Conservation (phyloP, 2,888 invertebrate species). For the Tanytarsus gracilentus region DNA sequence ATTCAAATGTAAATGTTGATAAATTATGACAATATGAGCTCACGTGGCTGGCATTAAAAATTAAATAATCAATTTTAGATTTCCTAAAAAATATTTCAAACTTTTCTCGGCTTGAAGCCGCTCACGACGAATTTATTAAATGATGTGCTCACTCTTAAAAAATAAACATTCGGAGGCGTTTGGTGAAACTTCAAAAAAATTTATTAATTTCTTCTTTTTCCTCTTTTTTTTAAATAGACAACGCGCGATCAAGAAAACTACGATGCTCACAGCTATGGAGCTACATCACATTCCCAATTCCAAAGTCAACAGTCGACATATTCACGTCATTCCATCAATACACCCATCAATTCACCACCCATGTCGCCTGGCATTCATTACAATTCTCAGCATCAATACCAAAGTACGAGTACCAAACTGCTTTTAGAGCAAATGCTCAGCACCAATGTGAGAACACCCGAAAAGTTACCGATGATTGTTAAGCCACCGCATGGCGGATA, state of each 20-base stretch:
- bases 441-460: not conserved
- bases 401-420: slow-evolving; percentile 24
- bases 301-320: not conserved
- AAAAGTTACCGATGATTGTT: slow-evolving; percentile 68
- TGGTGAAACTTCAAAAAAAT: not conserved
- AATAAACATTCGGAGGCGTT: not conserved
- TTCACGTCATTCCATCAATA: slow-evolving; percentile 11
- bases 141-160: too few species aligned
- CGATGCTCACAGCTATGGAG: slow-evolving; percentile 8
- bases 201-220: not conserved
- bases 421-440: slow-evolving; percentile 20
- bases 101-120: too few species aligned
- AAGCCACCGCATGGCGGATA: slow-evolving; percentile 80
- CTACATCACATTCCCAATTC: not conserved
- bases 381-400: slow-evolving; percentile 27
- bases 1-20: too few species aligned
- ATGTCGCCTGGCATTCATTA: slow-evolving; percentile 23
- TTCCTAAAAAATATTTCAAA: too few species aligned
- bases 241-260: slow-evolving; percentile 15
- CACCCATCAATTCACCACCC: slow-evolving; percentile 19
- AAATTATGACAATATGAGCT: too few species aligned
- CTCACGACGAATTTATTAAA: too few species aligned
- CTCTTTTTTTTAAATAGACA: not conserved
- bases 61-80: too few species aligned
- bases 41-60: too few species aligned